Evolutionary conservation across 2,797 vertebrate species (phyloP), one percentile per base, ranked within the genome.

Genomic region (Chloroceryle inda): DNA sequence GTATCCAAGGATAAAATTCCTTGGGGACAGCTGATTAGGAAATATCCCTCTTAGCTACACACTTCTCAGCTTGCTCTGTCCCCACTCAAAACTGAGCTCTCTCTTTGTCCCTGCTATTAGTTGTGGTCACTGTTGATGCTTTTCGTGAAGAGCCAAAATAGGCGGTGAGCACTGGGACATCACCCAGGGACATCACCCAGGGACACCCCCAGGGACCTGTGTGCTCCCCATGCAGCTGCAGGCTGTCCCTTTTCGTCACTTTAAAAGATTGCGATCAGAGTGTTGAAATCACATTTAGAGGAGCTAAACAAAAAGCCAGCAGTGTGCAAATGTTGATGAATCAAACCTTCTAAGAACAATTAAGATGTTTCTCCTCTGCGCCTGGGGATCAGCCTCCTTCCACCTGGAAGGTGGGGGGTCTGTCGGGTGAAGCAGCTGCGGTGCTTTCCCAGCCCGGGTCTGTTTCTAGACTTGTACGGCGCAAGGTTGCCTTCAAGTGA

Each of bases 401-500:
- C 44, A 31, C 40, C 76, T 62, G 66, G 6, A 21, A 55, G 56
- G 49, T 22, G 82, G 49, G 49, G 2, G 62, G 9, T 7, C 38
- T 13, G 24, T 1, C 4, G 35, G 76, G 52, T 8, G 76, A 53
- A 38, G 85, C 16, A 19, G 47, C 40, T 4, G 37, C 14, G 0
- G 15, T 13, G 56, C 47, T 66, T 55, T 38, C 67, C 68, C 83
- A 38, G 56, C 19, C 35, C 11, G 9, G 24, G 17, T 52, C 49
- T 9, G 42, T 17, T 14, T 5, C 50, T 5, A n/a, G 87, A 29
- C 44, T 64, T 94, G 69, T 11, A 27, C 84, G 97, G 97, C 9
- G 92, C 98, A 94, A 97, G 80, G 97, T 96, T 92, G 97, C 98
- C 98, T 97, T 96, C 98, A 37, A 97, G 98, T 95, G 98, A 93